Base-by-base conservation (phyloP, 2,113 vertebrate species). In the Cephalopterus ornatus region DNA sequence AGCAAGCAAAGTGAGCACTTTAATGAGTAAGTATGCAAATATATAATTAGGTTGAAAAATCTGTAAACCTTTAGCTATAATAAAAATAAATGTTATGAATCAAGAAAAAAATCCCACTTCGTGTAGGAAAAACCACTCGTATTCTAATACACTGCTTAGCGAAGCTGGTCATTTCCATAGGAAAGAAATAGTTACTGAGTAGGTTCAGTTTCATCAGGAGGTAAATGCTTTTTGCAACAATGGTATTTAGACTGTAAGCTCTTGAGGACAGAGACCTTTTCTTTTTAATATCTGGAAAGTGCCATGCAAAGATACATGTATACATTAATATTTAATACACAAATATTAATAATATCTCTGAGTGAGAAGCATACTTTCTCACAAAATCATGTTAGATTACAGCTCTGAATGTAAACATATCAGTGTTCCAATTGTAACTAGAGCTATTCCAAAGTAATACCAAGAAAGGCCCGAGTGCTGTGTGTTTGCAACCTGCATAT, bases 211-310 rank as follows among this genome's bases (percentile, higher is more conserved):
- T 84, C 68, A 80, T 84, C 50, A 80, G 56, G 33, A 83, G 27
- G 32, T 56, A 89, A 93, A 52, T 65, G 52, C 33, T 90, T 93
- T 96, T 86, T 78, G 13, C 78, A 95, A 77, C 52, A 95, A 84
- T 94, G 95, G 61, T 88, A 95, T 96, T 97, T 96, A 83, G 68
- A 93, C 59, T 94, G 83, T 67, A 93, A 94, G 76, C 95, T 95
- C 90, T 78, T 95, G 95, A 94, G 96, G 92, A 94, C 61, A 81
- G 55, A 93, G 93, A 95, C 85, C 93, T 95, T 97, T 96, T 78
- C 85, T 63, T 96, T 96, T 95, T 93, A 96, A 94, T 96, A 94
- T 92, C 96, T 86, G 71, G 67, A 59, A 95, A 88, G 93, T 78
- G 41, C 26, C 93, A 95, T 93, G 82, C 88, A 96, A 96, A 96